Base-by-base conservation (phyloP, 2,888 invertebrate genomes). In the Orchesella flavescens region DNA sequence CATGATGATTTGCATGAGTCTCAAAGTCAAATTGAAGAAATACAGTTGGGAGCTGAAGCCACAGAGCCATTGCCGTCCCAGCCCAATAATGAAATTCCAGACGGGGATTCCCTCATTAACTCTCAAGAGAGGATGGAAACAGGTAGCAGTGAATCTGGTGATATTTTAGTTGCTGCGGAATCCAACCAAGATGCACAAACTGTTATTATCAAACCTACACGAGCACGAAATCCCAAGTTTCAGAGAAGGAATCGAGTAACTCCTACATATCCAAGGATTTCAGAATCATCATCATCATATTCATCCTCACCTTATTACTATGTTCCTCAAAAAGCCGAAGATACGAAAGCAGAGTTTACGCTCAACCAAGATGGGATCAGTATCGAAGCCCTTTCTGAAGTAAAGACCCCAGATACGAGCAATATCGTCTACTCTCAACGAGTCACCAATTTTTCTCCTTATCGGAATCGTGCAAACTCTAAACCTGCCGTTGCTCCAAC, bases 101-200 rank as follows among this genome's bases (percentile, higher is more conserved):
- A 55, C 19, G 65, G 63, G 10, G 43, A 68, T 66, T n/a, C 9
- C 43, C n/a, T n/a, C 17, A 17, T 13, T 10, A 21, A 9, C 7
- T 21, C 13, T 0, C 59, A 59, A 17, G 66, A 76, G 9, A 24
- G 10, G 68, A n/a, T 46, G 13, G 23, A 68, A 10, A 44, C 49
- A n/a, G 23, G 66, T 3, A 24, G 44, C 3, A 49, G 49, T 49
- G 74, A 66, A n/a, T n/a, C n/a, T 13, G 61, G 49, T 44, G 74
- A 68, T 2, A 74, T 74, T 9, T 59, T 59, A 9, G 34, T 68
- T 13, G 21, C 81, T 53, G 65, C 61, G 0, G 82, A 82, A 74
- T 75, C 76, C 53, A 44, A 44, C n/a, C 75, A 59, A 53, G 68
- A 15, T 9, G 0, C 23, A 15, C 73, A 66, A 61, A 46, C 44